Evolutionary conservation across 2,888 invertebrate species (phyloP).

Genomic region (Deladenus siricidicola): DNA sequence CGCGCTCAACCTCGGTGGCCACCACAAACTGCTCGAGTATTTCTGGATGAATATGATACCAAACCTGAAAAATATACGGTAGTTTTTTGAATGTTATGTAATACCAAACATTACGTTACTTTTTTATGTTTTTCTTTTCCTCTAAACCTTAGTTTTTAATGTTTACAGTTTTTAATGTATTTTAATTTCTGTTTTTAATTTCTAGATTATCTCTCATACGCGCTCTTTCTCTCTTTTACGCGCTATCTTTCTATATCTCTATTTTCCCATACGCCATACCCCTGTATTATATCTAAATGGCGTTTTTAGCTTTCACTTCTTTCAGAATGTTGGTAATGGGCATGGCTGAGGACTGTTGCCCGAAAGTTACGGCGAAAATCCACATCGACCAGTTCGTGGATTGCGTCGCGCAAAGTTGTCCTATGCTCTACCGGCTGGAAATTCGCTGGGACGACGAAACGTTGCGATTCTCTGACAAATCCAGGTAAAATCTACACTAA

Average conservation of each 20-base stretch:
- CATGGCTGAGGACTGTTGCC: conserved; percentile 85
- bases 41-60: conserved; percentile 91
- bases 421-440: conserved; percentile 79
- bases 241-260: no score
- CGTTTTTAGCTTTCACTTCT: neutral
- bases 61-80: conserved; percentile 83
- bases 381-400: conserved; percentile 94
- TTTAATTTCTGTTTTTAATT: no score
- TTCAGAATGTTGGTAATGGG: conserved; percentile 89
- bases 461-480: conserved; percentile 94
- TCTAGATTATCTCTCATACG: no score
- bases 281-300: no score
- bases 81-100: conserved; percentile 14
- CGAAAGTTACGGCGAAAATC: conserved; percentile 65
- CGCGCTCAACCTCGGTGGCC: conserved; percentile 90
- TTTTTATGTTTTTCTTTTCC: no score
- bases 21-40: conserved; percentile 78
- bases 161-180: no score
- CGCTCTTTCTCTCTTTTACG: no score
- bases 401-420: conserved; percentile 84
- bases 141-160: no score
- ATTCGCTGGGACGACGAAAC: conserved; percentile 98
- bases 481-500: conserved; percentile 59
- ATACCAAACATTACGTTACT: no score
- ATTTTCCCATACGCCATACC: no score